Conservation (phyloP, 2,888 invertebrate genomes). For the Oscheius onirici region DNA sequence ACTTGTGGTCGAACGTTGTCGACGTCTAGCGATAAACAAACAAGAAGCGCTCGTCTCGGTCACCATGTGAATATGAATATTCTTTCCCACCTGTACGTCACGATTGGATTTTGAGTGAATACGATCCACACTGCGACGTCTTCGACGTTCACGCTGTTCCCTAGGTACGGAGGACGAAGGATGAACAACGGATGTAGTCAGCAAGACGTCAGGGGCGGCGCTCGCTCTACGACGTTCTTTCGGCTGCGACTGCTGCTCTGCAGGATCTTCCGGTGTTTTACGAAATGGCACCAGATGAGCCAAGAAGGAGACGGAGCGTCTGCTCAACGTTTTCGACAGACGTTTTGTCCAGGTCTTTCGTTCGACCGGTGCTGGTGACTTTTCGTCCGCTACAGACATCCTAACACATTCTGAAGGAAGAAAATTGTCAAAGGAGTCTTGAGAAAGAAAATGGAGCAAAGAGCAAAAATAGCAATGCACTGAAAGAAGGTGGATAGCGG, state of each 20-base stretch:
- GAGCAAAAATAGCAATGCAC: not conserved
- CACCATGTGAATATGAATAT: not conserved
- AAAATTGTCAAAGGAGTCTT: no score
- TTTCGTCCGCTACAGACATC: constrained; percentile 25
- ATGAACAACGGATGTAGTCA: constrained; percentile 23
- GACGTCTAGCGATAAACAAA: constrained; percentile 19
- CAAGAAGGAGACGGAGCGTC: constrained; percentile 32
- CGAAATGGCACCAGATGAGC: constrained; percentile 34
- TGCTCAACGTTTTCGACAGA: constrained; percentile 32
- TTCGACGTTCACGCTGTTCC: constrained; percentile 24
- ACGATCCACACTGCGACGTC: constrained; percentile 31
- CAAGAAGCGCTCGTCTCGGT: not conserved
- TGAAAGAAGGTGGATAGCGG: not conserved
- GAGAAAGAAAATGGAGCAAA: not conserved
- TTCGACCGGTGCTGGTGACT: constrained; percentile 10
- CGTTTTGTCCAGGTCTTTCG: constrained; percentile 34
- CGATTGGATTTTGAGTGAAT: constrained; percentile 25
- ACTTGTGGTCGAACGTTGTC: constrained; percentile 15
- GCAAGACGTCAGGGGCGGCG: constrained; percentile 29
- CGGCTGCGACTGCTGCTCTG: constrained; percentile 18
- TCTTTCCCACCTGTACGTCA: constrained; percentile 18
- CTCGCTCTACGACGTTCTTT: constrained; percentile 24
- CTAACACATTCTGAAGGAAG: constrained; percentile 14
- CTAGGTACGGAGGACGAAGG: constrained; percentile 14
- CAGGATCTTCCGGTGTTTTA: constrained; percentile 14